These are phyloP conservation scores for Microtus pennsylvanicus DNA, from an alignment of 2,113 vertebrate genomes.

Conservation along the genomic window DNA sequence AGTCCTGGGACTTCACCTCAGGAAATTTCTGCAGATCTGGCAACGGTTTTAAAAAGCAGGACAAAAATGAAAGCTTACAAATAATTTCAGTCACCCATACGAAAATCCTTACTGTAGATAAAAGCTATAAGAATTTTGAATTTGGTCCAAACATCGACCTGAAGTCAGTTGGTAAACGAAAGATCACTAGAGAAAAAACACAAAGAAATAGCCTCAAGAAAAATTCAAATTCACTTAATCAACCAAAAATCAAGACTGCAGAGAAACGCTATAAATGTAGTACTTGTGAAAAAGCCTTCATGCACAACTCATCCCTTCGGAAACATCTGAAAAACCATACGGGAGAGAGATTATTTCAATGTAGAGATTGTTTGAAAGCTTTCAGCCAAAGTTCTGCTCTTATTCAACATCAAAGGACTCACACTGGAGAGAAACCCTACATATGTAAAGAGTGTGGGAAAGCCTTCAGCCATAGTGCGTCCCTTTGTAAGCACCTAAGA, in stretches of 20 bases:
- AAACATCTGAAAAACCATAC: slow-evolving; percentile 79
- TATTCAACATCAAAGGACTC: slow-evolving; percentile 77
- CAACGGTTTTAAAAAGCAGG: slow-evolving; percentile 39
- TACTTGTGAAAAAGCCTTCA: slow-evolving; percentile 74
- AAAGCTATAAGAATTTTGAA: slow-evolving; percentile 71
- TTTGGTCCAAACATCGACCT: slow-evolving; percentile 71
- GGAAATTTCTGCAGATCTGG: slow-evolving; percentile 29
- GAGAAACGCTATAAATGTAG: slow-evolving; percentile 66
- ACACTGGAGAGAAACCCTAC: slow-evolving; percentile 74
- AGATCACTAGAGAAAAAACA: slow-evolving; percentile 75
- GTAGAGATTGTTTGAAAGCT: slow-evolving; percentile 69
- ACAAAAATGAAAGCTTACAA: slow-evolving; percentile 56
- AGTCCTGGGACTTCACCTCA: slow-evolving; percentile 31
- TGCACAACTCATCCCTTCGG: slow-evolving; percentile 72
- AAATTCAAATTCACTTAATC: slow-evolving; percentile 73
- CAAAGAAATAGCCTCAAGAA: slow-evolving; percentile 79
- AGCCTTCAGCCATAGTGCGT: slow-evolving; percentile 72
- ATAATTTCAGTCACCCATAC: slow-evolving; percentile 70
- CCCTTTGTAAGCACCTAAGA: slow-evolving; percentile 67
- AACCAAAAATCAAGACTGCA: slow-evolving; percentile 69
- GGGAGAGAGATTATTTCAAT: slow-evolving; percentile 72
- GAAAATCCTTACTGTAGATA: slow-evolving; percentile 73
- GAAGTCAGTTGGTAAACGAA: slow-evolving; percentile 78
- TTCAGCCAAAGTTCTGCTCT: slow-evolving; percentile 71
- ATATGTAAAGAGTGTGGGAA: slow-evolving; percentile 76